These are phyloP conservation scores for Oreochromis aureus DNA, from an alignment of 2,113 vertebrate genomes.

Conservation along the genomic window DNA sequence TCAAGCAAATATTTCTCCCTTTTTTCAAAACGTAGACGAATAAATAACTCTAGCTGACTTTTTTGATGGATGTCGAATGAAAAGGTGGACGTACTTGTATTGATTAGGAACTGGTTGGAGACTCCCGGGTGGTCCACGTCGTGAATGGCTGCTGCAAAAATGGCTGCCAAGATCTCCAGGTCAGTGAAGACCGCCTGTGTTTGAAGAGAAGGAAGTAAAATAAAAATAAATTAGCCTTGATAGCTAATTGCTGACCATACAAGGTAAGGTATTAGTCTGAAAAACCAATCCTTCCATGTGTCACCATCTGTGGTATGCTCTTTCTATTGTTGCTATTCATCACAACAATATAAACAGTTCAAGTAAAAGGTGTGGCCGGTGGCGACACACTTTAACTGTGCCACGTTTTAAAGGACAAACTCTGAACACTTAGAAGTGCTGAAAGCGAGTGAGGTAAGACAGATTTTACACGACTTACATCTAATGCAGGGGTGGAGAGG, in stretches of 20 bases:
- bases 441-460: background rate
- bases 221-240: background rate
- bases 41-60: background rate
- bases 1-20: background rate
- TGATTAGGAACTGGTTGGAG: slow-evolving; percentile 98
- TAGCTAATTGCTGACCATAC: background rate
- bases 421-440: background rate
- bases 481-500: slow-evolving; percentile 90
- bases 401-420: background rate
- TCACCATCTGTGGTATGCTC: background rate
- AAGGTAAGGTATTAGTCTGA: background rate
- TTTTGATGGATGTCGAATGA: background rate
- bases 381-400: background rate
- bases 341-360: background rate
- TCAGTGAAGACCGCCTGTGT: slow-evolving; percentile 94
- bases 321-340: background rate
- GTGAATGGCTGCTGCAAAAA: slow-evolving; percentile 96
- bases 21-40: background rate
- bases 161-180: slow-evolving; percentile 93
- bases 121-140: slow-evolving; percentile 98
- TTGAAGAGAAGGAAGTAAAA: background rate
- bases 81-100: slow-evolving; percentile 85
- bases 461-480: slow-evolving; percentile 74
- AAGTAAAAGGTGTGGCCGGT: background rate
- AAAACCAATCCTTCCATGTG: background rate